These are phyloP conservation scores for Gallinago stenura DNA, from an alignment of 2,797 vertebrate genomes.

Conservation along the genomic window DNA sequence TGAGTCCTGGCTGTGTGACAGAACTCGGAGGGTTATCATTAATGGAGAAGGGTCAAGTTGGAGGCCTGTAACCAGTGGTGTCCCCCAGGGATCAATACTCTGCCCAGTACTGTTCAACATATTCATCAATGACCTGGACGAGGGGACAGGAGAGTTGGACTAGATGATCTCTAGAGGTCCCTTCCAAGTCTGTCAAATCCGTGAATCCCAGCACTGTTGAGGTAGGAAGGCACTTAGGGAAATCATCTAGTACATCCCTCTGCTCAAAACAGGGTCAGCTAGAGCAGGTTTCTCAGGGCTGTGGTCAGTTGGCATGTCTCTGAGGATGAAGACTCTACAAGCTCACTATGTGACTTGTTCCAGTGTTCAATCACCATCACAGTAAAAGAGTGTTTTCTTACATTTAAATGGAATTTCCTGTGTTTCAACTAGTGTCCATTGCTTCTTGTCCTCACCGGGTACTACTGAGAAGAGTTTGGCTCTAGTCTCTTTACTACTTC, in stretches of 20 bases:
- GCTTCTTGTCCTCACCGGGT: background rate
- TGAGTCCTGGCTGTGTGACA: too few relatives aligned
- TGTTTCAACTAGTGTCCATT: background rate
- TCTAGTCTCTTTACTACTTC: background rate
- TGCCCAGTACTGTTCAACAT: too few relatives aligned
- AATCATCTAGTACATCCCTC: background rate
- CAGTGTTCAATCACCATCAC: fast-evolving
- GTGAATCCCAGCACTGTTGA: background rate
- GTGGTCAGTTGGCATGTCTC: background rate
- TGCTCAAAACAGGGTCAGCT: background rate
- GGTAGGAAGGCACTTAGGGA: background rate
- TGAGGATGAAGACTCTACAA: background rate
- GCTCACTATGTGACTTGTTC: background rate
- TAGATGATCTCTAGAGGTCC: too few relatives aligned
- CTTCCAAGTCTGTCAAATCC: too few relatives aligned
- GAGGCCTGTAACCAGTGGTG: too few relatives aligned
- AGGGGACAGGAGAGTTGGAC: too few relatives aligned
- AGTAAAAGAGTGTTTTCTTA: background rate
- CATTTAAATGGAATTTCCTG: background rate
- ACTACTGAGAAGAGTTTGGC: background rate
- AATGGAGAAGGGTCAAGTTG: too few relatives aligned
- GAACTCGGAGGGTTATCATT: too few relatives aligned
- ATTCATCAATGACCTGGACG: too few relatives aligned
- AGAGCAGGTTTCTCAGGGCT: background rate
- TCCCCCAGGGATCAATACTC: too few relatives aligned